Evolutionary conservation across 2,113 vertebrate species (phyloP), one percentile per base, ranked within the genome.

Genomic region (Dolichotis patagonum): DNA sequence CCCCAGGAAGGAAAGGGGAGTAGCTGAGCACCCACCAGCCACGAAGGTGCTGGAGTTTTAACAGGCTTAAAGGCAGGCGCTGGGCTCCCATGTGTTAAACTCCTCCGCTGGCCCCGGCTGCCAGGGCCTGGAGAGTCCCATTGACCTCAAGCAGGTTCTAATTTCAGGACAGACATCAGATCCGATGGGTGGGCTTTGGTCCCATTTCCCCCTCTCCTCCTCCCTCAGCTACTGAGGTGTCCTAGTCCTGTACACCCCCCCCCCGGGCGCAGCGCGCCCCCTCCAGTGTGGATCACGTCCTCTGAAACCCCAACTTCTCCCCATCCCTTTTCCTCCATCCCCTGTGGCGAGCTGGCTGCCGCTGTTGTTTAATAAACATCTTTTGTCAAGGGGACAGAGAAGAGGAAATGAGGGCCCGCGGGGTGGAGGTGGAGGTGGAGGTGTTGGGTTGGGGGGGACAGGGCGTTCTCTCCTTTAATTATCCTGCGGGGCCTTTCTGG

Each of bases 71-170:
- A 32, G 3, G 26, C 24, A 1, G 35, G 63, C 58, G 46, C 98
- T 98, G 97, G 98, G 99, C 98, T 98, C 98, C 97, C 98, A 99
- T 99, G 99, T 99, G 99, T 99, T 98, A 98, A 98, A 99, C 98
- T 99, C 98, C 99, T 99, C 98, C 98, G 98, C 84, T 96, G 97
- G 97, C 98, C 92, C 98, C 98, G 99, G 98, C 99, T 98, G 98
- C 81, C 84, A 7, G 63, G 89, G 62, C 65, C 88, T 52, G 22
- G 26, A 32, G 89, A 38, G 52, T 69, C 82, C 85, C 58, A 93
- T 87, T 95, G 65, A 85, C 81, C 81, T 93, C 63, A 46, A 0
- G 71, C 43, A 65, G 80, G 58, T 84, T 95, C 91, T 90, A 14
- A 90, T 84, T 88, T 82, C 35, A 90, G 82, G 65, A 49, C 28